phyloP scores from a whole-genome alignment of 2,113 vertebrate species.

The Cyprinodon brontotheroides region DNA sequence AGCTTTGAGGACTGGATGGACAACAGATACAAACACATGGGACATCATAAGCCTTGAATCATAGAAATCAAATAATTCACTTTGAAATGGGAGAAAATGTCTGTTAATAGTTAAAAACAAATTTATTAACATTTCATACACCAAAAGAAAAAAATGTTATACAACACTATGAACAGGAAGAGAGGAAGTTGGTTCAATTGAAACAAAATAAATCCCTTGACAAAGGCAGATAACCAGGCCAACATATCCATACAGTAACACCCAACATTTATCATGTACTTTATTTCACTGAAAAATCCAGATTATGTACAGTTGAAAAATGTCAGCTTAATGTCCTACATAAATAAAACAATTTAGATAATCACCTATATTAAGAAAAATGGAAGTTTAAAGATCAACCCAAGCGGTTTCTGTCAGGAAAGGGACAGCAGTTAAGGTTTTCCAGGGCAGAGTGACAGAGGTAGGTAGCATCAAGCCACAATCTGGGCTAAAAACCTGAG shows the following conservation, averaged over 20 bases:
- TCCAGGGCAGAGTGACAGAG: conserved; percentile 70
- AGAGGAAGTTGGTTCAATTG: conserved; percentile 21
- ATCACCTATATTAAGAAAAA: conserved; percentile 6
- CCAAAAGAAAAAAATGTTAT: conserved; percentile 20
- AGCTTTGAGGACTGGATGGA: conserved; percentile 3
- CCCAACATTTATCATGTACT: conserved; percentile 33
- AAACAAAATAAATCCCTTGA: conserved; percentile 29
- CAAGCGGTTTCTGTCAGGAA: conserved; percentile 54
- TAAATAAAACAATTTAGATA: conserved; percentile 33
- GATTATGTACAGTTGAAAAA: conserved; percentile 55
- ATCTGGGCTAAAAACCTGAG: conserved; percentile 71
- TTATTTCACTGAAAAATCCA: conserved; percentile 54
- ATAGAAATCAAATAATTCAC: conserved; percentile 15
- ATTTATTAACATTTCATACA: not conserved
- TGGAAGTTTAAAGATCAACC: conserved; percentile 48
- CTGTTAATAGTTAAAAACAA: not conserved
- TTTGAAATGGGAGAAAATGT: conserved; percentile 21
- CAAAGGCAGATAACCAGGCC: conserved; percentile 29
- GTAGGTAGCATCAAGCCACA: conserved; percentile 71
- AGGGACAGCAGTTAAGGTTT: conserved; percentile 66
- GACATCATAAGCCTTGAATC: conserved; percentile 3
- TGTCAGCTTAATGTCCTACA: conserved; percentile 36
- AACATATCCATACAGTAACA: conserved; percentile 34
- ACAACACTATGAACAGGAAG: conserved; percentile 34
- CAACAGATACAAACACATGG: conserved; percentile 3